Evolutionary conservation across 1,140 invertebrate genomes (phyloP), one percentile per base, ranked within the genome.

Genomic region (Dendrolimus kikuchii): DNA sequence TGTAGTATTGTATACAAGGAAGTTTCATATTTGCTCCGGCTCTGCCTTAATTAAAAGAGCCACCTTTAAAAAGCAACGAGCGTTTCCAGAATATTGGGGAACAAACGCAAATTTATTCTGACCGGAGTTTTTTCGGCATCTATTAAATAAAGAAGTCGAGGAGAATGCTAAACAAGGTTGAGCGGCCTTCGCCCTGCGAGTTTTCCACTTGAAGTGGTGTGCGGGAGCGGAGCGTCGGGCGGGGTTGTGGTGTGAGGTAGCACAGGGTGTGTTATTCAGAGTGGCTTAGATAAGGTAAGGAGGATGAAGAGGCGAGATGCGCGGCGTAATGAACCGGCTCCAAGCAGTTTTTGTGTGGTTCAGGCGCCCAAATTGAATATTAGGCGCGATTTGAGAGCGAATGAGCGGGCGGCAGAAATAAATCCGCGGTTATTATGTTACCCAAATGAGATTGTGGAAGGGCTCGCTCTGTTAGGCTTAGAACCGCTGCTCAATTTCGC

Each of bases 71-170:
- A 71, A 62, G 66, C 71, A 76, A 64, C 74, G 63, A 68, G 66
- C 58, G 43, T 49, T 48, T 40, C 62, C 60, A 63, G 64, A 66
- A 69, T 77, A 80, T 80, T 70, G 72, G 55, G 68, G 72, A 75
- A 75, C 71, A 76, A 77, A 74, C 66, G 77, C 65, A 80, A 81
- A 81, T 81, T 81, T 81, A 82, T 79, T 81, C 72, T 67, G 67
- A 74, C 69, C 71, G 68, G 74, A 74, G 72, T 74, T 78, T 82
- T 82, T 81, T 76, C 71, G 75, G 74, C 74, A 82, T 77, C 80
- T 81, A 83, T 83, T 86, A 83, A 86, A 83, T 81, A 83, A 83
- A 83, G 81, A 82, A 80, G 71, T 80, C 71, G 80, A 72, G 74
- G 73, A 80, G 78, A 86, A 83, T 82, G 82, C 78, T 82, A 83